A percentile compares a stretch with the other conserved stretches of the same genome.
Conservation (phyloP, 2,797 vertebrate species). For the Takifugu rubripes region DNA sequence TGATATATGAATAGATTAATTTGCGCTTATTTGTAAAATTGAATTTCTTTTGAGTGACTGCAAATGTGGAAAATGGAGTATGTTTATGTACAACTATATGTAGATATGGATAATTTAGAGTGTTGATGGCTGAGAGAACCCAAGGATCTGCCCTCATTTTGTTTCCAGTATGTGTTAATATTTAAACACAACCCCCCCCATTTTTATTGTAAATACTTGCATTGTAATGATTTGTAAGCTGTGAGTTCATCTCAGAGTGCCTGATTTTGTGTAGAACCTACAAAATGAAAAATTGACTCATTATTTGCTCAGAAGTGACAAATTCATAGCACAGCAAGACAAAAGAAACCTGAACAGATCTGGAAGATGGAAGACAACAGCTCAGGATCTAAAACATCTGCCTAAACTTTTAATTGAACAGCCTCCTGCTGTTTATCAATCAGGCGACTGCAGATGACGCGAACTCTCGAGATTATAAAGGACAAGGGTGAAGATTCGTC, state of each 20-base stretch:
- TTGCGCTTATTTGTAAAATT: conserved; percentile 31
- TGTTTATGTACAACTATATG: neutral
- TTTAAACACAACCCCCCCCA: conserved; percentile 59
- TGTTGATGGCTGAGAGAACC: too few relatives aligned
- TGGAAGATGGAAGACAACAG: too few relatives aligned
- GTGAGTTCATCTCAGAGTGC: conserved; percentile 77
- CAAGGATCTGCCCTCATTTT: conserved; percentile 13
- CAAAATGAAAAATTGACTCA: conserved; percentile 45
- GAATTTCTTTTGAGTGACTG: conserved; percentile 35
- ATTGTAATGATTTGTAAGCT: conserved; percentile 69
- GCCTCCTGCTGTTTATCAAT: too few relatives aligned
- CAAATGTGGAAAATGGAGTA: conserved; percentile 40
- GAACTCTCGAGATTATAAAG: too few relatives aligned
- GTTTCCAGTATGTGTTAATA: conserved; percentile 64
- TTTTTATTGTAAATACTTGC: conserved; percentile 63
- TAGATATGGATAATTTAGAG: neutral
- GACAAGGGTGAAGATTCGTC: too few relatives aligned
- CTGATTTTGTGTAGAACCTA: conserved; percentile 75
- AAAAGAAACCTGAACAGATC: too few relatives aligned
- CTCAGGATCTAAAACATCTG: too few relatives aligned
- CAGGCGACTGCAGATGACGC: too few relatives aligned
- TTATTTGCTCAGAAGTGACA: conserved; percentile 12
- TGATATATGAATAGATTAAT: conserved; percentile 8
- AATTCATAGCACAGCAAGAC: too few relatives aligned
- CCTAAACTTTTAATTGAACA: too few relatives aligned